Evolutionary conservation across 1,140 invertebrate genomes (phyloP).

Genomic region (Drosophila ohnishii): DNA sequence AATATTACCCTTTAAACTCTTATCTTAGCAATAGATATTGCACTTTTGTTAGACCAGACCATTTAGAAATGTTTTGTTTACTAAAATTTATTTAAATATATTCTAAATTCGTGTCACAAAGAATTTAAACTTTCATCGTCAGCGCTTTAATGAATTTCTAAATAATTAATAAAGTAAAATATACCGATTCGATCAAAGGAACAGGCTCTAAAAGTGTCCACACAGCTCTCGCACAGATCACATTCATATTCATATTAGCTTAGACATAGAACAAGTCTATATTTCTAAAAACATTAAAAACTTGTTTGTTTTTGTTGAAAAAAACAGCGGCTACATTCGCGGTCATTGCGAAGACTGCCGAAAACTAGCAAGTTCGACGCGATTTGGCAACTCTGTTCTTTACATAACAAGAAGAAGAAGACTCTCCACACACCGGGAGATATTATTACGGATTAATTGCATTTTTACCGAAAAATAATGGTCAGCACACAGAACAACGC

Average conservation of each 20-base stretch:
- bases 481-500: slow-evolving; percentile 51
- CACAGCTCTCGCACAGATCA: too few relatives aligned
- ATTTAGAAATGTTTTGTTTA: too few relatives aligned
- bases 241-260: neutral
- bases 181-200: neutral
- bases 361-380: slow-evolving; percentile 1
- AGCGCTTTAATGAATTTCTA: too few relatives aligned
- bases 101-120: too few relatives aligned
- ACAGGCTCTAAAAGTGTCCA: neutral
- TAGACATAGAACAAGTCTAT: neutral
- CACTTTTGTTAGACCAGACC: too few relatives aligned
- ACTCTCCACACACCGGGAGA: slow-evolving; percentile 31
- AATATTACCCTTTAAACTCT: too few relatives aligned
- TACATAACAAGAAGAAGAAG: slow-evolving; percentile 71
- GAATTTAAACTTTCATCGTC: too few relatives aligned
- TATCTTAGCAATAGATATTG: too few relatives aligned
- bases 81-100: too few relatives aligned
- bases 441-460: slow-evolving; percentile 35
- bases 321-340: neutral
- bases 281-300: neutral
- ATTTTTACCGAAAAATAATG: slow-evolving; percentile 67
- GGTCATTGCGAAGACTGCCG: slow-evolving; percentile 11
- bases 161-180: too few relatives aligned
- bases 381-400: slow-evolving; percentile 62
- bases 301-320: neutral